These are phyloP conservation scores for Hemithea aestivaria DNA, from an alignment of 2,888 invertebrate species.

Conservation along the genomic window DNA sequence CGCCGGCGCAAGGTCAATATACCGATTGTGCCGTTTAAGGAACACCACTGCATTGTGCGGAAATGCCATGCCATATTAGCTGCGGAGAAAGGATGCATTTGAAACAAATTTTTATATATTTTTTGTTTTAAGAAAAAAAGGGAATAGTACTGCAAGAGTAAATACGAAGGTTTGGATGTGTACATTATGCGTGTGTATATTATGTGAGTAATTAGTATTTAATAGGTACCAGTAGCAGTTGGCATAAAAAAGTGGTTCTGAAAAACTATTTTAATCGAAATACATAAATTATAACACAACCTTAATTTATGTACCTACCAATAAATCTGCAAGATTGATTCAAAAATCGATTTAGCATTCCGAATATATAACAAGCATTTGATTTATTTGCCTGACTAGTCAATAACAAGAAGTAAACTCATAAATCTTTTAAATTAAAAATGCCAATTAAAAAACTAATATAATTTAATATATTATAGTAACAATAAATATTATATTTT, in stretches of 20 bases:
- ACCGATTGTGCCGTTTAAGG: slow-evolving; percentile 32
- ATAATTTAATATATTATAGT: no score
- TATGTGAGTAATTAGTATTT: no score
- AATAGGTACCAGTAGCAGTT: no score
- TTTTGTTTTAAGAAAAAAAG: no score
- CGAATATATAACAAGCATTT: slow-evolving; percentile 14
- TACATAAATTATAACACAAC: no score
- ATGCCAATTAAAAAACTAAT: slow-evolving; percentile 17
- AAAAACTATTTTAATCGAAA: no score
- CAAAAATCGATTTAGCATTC: slow-evolving; percentile 13
- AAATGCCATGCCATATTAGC: slow-evolving; percentile 15
- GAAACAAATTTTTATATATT: no score
- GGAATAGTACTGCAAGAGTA: no score
- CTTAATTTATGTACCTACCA: background rate
- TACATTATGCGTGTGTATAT: no score
- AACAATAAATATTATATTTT: slow-evolving; percentile 10
- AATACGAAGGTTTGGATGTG: no score
- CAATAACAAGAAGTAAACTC: slow-evolving; percentile 10
- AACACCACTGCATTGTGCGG: slow-evolving; percentile 20
- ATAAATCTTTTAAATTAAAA: slow-evolving; percentile 14
- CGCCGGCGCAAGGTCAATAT: slow-evolving; percentile 46
- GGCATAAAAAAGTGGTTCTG: no score
- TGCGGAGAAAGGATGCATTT: background rate
- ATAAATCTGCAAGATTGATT: slow-evolving; percentile 5
- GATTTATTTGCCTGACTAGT: slow-evolving; percentile 9